These are phyloP conservation scores for Nasonia longicornis DNA, from an alignment of 1,140 invertebrate species.

Conservation along the genomic window DNA sequence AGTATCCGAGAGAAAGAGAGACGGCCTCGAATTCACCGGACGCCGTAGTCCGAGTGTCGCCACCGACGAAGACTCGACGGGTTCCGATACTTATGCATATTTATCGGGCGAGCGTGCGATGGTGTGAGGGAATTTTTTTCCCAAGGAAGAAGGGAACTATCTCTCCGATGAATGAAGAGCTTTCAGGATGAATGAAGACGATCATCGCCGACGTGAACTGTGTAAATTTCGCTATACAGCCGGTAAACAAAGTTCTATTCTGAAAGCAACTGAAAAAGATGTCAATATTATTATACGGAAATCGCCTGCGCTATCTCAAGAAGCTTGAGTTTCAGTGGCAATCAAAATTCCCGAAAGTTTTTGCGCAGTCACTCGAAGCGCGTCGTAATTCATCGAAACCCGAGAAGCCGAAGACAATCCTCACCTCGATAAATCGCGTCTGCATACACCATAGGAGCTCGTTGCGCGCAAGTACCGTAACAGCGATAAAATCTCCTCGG, in stretches of 20 bases:
- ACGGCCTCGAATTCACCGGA: constrained; percentile 7
- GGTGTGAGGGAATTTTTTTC: not conserved
- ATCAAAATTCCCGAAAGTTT: too few relatives aligned
- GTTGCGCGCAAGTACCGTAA: constrained; percentile 12
- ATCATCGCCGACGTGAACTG: too few relatives aligned
- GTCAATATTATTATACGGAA: too few relatives aligned
- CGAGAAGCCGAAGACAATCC: not conserved
- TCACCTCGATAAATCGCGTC: not conserved
- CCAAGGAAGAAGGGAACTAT: not conserved
- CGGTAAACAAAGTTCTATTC: too few relatives aligned
- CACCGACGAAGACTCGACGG: not conserved
- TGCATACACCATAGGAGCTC: not conserved
- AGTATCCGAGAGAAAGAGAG: not conserved
- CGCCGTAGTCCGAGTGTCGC: constrained; percentile 13
- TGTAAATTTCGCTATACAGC: too few relatives aligned
- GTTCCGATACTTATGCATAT: not conserved
- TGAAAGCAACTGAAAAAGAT: too few relatives aligned
- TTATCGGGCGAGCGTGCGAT: not conserved
- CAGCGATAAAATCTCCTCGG: constrained; percentile 18
- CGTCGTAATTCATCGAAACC: not conserved
- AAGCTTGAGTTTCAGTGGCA: too few relatives aligned
- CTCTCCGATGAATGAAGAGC: not conserved
- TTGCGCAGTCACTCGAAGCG: too few relatives aligned
- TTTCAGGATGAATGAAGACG: constrained; percentile 1
- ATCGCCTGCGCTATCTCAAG: too few relatives aligned